Conservation (phyloP, 2,797 vertebrate genomes). For the Darevskia nairensis region DNA sequence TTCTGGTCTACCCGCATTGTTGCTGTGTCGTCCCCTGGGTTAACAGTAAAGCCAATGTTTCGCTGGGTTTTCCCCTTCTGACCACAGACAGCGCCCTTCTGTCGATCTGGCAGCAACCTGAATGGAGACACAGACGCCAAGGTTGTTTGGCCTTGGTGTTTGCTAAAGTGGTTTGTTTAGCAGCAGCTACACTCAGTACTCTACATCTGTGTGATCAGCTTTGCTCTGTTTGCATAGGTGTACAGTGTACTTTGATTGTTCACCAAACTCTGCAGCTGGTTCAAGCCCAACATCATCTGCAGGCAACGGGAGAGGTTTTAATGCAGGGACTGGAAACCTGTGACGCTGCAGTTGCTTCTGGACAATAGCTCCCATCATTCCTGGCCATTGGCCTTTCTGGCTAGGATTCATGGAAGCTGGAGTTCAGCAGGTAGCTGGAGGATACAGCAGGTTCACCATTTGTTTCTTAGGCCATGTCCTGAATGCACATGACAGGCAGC, state of each 20-base stretch:
- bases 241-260: neutral
- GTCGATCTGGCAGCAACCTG: slow-evolving; percentile 14
- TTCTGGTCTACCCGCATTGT: neutral
- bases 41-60: neutral
- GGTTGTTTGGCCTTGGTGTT: slow-evolving; percentile 18
- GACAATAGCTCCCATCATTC: no score
- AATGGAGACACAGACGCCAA: neutral
- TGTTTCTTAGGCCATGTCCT: no score
- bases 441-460: no score
- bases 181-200: neutral
- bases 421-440: no score
- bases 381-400: no score
- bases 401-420: no score
- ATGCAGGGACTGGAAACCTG: no score
- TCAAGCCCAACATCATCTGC: slow-evolving; percentile 13
- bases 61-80: neutral
- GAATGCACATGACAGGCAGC: no score
- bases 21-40: neutral
- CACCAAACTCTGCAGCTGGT: neutral
- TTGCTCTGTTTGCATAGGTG: neutral
- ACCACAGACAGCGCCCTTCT: neutral
- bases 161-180: neutral
- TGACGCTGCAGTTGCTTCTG: no score
- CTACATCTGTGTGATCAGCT: neutral
- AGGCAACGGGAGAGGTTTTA: no score